Evolutionary conservation across 2,797 vertebrate species (phyloP), one percentile per base, ranked within the genome.

Genomic region (Platalea minor): DNA sequence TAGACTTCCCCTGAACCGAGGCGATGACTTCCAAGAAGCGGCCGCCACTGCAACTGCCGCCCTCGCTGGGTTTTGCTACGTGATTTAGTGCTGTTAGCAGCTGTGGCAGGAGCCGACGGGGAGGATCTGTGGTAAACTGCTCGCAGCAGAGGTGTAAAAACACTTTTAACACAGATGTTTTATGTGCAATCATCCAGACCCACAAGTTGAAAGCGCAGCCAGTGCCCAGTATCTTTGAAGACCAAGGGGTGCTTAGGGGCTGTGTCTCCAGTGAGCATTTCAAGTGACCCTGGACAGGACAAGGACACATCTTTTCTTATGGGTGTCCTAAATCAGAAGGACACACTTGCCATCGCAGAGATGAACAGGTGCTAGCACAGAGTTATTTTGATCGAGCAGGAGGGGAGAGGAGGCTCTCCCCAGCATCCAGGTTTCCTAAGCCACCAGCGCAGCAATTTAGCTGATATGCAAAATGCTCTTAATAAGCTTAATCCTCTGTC

Each of bases 41-140:
- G 4, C 10, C 2, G 4, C 46, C 4, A 9, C 46, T 13, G n/a
- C 60, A 0, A 4, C 64, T 8, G 46, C 75, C 0, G 3, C 64
- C 67, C 70, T 72, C 0, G 2, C 50, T 65, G 48, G 64, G 64
- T 61, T 93, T 80, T 92, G 84, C 78, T 83, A 43, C 0, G 3
- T 91, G 87, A 60, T n/a, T 67, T 7, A 50, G 37, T 4, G 5
- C 29, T 3, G 5, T 2, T n/a, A 53, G 81, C 81, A 51, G 92
- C 65, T 7, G 88, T 4, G 10, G 65, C 4, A 11, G 50, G 35
- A 53, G 35, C 43, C 2, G 59, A 5, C 0, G 0, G 43, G 51
- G 84, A 63, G 18, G 54, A 33, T 53, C 75, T 93, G 75, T 31
- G 68, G 78, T 70, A 88, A 95, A 6, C 68, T 67, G 86, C 91